phyloP scores from a whole-genome alignment of 2,888 invertebrate species.

The Asteroscopus sphinx region DNA sequence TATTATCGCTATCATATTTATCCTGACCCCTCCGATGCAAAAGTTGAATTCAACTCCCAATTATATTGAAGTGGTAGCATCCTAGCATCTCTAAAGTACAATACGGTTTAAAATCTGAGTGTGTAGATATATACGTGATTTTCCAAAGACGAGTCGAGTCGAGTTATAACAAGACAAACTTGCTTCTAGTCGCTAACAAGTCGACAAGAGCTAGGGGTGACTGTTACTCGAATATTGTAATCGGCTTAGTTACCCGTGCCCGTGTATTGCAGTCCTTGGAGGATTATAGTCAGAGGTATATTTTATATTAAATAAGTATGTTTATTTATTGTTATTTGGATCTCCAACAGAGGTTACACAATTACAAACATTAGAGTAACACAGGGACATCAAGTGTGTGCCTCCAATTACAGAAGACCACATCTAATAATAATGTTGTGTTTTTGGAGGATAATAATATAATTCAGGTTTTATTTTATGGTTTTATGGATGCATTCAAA shows the following conservation, averaged over 20 bases:
- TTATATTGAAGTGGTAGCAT: constrained; percentile 52
- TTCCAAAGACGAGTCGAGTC: constrained; percentile 43
- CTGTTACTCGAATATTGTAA: constrained; percentile 72
- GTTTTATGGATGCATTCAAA: too few relatives aligned
- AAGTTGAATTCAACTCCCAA: constrained; percentile 39
- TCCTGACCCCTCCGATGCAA: background rate
- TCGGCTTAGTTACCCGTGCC: constrained; percentile 75
- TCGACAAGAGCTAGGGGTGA: constrained; percentile 65
- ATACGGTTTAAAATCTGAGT: constrained; percentile 59
- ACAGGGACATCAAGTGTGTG: too few relatives aligned
- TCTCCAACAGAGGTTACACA: too few relatives aligned
- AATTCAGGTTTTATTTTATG: too few relatives aligned
- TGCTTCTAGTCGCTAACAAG: constrained; percentile 76
- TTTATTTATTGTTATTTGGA: constrained; percentile 12
- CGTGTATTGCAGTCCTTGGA: constrained; percentile 62
- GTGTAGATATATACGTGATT: constrained; percentile 64
- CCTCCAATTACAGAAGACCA: too few relatives aligned
- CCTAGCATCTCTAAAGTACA: constrained; percentile 49
- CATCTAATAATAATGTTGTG: too few relatives aligned
- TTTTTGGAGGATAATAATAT: too few relatives aligned
- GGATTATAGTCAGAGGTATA: constrained; percentile 51
- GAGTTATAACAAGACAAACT: constrained; percentile 82
- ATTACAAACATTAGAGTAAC: too few relatives aligned
- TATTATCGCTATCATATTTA: background rate
- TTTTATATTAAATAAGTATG: constrained; percentile 22